These are phyloP conservation scores for Tipula confusa DNA, from an alignment of 2,888 invertebrate species.

Conservation along the genomic window DNA sequence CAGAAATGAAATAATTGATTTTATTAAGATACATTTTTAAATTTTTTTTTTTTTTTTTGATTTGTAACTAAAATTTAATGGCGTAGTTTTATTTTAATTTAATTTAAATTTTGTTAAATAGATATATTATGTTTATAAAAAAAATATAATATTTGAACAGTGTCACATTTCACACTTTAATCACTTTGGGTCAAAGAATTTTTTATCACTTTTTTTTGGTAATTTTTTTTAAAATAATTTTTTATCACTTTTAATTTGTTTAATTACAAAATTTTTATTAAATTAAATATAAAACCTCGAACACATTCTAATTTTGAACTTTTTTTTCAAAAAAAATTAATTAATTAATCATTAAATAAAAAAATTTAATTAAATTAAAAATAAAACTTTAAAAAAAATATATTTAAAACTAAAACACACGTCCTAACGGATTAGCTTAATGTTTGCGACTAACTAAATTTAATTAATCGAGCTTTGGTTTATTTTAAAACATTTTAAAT, in stretches of 20 bases:
- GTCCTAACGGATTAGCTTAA: not conserved
- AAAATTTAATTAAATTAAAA: not conserved
- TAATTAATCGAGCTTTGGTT: not conserved
- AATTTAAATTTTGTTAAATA: not conserved
- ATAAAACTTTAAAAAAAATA: not conserved
- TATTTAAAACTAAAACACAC: not conserved
- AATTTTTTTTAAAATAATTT: not conserved
- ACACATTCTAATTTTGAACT: not conserved
- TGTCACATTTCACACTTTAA: not conserved
- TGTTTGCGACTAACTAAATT: not conserved
- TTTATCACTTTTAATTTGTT: not conserved
- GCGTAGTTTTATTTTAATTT: not conserved
- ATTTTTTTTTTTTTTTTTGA: no score
- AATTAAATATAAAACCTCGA: not conserved
- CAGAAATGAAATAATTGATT: conserved; percentile 3
- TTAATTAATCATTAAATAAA: not conserved
- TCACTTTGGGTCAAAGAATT: not conserved
- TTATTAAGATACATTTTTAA: not conserved
- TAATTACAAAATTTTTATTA: not conserved
- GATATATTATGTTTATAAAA: not conserved
- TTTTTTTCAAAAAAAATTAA: not conserved
- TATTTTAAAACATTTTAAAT: conserved; percentile 6
- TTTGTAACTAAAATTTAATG: not conserved
- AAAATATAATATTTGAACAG: not conserved
- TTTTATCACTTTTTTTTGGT: not conserved